Evolutionary conservation across 1,140 invertebrate species (phyloP), one percentile per base, ranked within the genome.

Genomic region (Melanaphis sacchari): DNA sequence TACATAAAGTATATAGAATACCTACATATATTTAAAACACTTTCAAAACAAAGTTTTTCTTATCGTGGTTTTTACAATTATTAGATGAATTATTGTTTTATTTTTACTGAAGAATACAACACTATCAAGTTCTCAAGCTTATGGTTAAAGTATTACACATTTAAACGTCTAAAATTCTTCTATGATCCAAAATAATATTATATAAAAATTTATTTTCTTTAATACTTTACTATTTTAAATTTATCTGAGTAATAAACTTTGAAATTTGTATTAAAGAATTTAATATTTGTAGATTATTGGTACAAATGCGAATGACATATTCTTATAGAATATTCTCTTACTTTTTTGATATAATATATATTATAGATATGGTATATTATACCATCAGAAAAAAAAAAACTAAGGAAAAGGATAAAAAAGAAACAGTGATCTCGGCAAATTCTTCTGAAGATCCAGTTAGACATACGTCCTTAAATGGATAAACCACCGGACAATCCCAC

Each of bases 401-500:
- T n/a, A 59, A 90, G 89, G 52, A 59, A 40, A 90, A 90, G 88
- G 88, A 54, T 90, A 40, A 90, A 90, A 87, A 89, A 66, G 59
- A 90, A 90, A 82, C 41, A 94, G 81, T 81, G 88, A 84, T 88
- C n/a, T 88, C n/a, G 38, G 81, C 49, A 66, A 54, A 90, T 93
- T 54, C 93, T 49, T 90, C 6, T 41, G 43, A 38, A 84, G 76
- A 84, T 93, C 76, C 91, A 93, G 91, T 91, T 91, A 81, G 90
- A n/a, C 66, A 49, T 40, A 21, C 76, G 46, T 84, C 91, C 91
- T 93, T 93, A 93, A 93, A 93, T 85, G 91, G 91, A 82, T 93
- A 93, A 84, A 93, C 91, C 46, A 84, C 91, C 91, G 18, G 41
- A 85, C 81, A 54, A 93, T 93, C 91, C 91, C 91, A 93, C 91